phyloP scores from a whole-genome alignment of 1,140 invertebrate genomes.

The Amphibalanus amphitrite region DNA sequence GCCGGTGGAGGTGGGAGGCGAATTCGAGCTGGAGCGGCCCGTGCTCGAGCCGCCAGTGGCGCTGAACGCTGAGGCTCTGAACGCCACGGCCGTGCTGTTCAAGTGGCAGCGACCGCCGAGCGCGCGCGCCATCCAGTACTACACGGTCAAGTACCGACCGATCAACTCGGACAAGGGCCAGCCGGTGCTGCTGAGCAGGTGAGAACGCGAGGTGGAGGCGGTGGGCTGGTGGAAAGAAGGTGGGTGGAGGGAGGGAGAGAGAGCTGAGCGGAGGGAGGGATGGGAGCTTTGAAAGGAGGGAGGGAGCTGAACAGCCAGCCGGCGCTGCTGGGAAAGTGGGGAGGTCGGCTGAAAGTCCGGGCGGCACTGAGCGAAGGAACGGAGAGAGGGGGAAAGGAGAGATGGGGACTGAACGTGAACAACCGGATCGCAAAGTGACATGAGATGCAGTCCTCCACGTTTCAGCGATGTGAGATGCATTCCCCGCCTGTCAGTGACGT shows the following conservation, averaged over 20 bases:
- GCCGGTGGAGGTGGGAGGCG: not conserved
- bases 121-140: slow-evolving; percentile 11
- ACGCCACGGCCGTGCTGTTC: slow-evolving; percentile 15
- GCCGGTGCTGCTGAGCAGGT: slow-evolving; percentile 14
- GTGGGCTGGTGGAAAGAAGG: not conserved
- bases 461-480: too few species aligned
- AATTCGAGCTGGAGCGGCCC: not conserved
- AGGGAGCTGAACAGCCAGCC: too few species aligned
- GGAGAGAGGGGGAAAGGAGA: too few species aligned
- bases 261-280: not conserved
- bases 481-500: too few species aligned
- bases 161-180: slow-evolving; percentile 5
- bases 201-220: not conserved
- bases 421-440: too few species aligned
- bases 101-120: slow-evolving; percentile 12
- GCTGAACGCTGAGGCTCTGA: slow-evolving; percentile 15
- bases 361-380: too few species aligned
- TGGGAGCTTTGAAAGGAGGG: too few species aligned
- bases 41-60: not conserved
- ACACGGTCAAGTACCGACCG: slow-evolving; percentile 14
- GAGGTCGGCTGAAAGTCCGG: too few species aligned
- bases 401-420: too few species aligned
- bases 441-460: too few species aligned
- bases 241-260: not conserved
- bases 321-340: too few species aligned